Conservation (phyloP, 2,113 vertebrate species). For the Macaca nemestrina region DNA sequence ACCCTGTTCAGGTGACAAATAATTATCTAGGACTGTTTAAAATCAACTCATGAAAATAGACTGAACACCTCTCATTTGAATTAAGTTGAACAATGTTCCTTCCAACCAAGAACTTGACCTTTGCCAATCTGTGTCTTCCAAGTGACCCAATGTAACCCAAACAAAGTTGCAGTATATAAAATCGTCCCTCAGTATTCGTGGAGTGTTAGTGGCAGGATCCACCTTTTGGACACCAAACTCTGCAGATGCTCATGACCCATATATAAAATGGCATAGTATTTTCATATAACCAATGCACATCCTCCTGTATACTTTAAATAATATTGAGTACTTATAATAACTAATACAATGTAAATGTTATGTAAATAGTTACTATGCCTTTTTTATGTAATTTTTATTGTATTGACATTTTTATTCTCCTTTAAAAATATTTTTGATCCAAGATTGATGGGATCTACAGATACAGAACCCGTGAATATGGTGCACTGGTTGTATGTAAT, state of each 20-base stretch:
- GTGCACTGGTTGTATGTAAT: not conserved
- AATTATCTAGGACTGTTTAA: constrained; percentile 7
- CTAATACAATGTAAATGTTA: not conserved
- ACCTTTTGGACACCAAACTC: not conserved
- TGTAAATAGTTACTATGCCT: not conserved
- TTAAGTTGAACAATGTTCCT: not conserved
- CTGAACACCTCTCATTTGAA: not conserved
- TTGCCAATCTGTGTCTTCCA: constrained; percentile 4
- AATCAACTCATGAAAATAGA: constrained; percentile 28
- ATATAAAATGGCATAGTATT: not conserved
- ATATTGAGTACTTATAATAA: not conserved
- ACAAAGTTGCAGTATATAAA: not conserved
- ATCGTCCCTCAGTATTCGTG: not conserved
- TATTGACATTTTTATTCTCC: not conserved
- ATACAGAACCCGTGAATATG: not conserved
- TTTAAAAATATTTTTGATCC: not conserved
- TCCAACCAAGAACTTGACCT: not conserved
- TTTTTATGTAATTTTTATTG: not conserved
- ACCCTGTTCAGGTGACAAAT: not conserved
- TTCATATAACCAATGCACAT: not conserved
- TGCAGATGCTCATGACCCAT: not conserved
- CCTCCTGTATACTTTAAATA: not conserved
- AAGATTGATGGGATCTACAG: not conserved
- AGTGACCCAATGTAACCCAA: not conserved
- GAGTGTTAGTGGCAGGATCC: not conserved